Evolutionary conservation across 2,113 vertebrate species (phyloP).

Genomic region (Rhinopomastus cyanomelas): DNA sequence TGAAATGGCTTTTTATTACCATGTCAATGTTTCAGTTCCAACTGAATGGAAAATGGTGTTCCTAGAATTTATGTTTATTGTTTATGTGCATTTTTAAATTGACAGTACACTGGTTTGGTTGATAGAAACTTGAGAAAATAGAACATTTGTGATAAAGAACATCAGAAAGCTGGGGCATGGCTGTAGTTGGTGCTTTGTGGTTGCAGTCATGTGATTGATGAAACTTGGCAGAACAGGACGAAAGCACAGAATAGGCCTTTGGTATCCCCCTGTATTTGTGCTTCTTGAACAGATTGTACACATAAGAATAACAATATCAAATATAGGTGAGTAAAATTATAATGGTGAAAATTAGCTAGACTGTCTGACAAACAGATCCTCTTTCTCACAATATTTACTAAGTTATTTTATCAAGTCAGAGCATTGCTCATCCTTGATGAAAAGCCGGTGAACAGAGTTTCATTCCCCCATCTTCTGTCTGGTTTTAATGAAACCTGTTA

Average conservation of each 20-base stretch:
- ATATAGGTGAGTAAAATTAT: not conserved
- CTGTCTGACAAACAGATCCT: not conserved
- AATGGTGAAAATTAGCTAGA: not conserved
- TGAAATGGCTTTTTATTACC: conserved; percentile 14
- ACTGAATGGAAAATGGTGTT: not conserved
- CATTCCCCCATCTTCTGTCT: not conserved
- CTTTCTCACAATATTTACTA: not conserved
- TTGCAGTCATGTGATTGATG: not conserved
- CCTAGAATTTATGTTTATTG: not conserved
- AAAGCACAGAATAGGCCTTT: no score
- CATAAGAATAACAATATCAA: not conserved
- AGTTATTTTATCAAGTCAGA: not conserved
- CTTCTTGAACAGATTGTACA: not conserved
- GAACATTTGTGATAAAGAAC: not conserved
- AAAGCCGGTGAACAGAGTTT: not conserved
- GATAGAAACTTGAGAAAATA: not conserved
- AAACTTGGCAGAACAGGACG: not conserved
- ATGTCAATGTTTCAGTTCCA: not conserved
- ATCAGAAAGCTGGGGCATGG: not conserved
- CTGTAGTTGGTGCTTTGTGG: not conserved
- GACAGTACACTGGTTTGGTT: not conserved
- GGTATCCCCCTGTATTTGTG: not conserved
- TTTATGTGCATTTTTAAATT: not conserved
- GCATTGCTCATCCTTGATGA: not conserved
- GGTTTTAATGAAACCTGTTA: not conserved